Base-by-base conservation (phyloP, 2,888 invertebrate species). In the Tridacna gigas region DNA sequence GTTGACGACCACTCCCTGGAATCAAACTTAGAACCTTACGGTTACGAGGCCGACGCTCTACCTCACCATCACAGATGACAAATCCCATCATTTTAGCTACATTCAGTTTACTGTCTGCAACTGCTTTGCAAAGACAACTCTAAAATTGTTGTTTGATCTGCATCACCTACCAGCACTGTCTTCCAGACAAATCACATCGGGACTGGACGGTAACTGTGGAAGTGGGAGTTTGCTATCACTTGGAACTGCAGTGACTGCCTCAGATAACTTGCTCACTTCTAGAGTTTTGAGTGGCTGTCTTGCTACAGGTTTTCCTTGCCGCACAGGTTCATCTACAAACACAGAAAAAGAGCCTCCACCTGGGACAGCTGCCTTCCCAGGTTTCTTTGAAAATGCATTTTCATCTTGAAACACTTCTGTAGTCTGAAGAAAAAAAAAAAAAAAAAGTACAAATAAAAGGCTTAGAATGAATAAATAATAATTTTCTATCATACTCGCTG, bases 331-430 rank as follows among this genome's bases (percentile, higher is more conserved):
- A 83, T 91, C 91, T 48, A 91, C 90, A 89, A 88, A 91, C 61
- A 92, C 91, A 13, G 90, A 82, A 74, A 92, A 92, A 47, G 87
- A 80, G 65, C 88, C 86, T 11, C 81, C 82, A 45, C 85, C 80
- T 47, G 84, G 84, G 22, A 81, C 88, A 73, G 87, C 85, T 56
- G 89, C 84, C 60, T 89, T 84, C 26, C 88, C 86, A 45, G 75
- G 79, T 65, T 86, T 87, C 79, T 89, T 91, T 9, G 82, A 69
- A 78, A 84, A 89, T 12, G 88, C 89, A 89, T 92, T 92, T 84
- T 91, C 91, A 90, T 90, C 91, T 83, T 91, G 90, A 56, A 75
- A 63, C n/a, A 78, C 81, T 63, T 80, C 76, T 12, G 76, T 67
- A 25, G 60, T 51, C 80, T 86, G 56, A 47, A 82, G 83, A 18